Evolutionary conservation across 2,888 invertebrate genomes (phyloP), one percentile per base, ranked within the genome.

Genomic region (Acanthosepion esculentum): DNA sequence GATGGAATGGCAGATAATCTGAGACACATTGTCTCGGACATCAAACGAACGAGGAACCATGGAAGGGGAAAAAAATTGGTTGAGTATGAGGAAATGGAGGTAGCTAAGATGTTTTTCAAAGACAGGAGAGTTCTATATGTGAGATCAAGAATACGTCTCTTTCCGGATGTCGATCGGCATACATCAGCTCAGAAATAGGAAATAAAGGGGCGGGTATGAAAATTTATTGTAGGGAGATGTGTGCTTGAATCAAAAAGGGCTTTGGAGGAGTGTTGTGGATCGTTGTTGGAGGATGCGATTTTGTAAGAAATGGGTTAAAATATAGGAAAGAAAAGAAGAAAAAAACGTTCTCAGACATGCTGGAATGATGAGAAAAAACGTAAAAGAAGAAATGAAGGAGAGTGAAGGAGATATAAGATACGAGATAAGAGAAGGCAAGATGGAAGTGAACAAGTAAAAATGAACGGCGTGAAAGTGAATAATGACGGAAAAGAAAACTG

Each of bases 1-100:
- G 78, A 78, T 78, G 78, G 78, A 78, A 78, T 78, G 78, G 78
- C 78, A 78, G 78, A 78, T 78, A 78, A 78, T 78, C 78, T 78
- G 78, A 78, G 78, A 78, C 78, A n/a, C n/a, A 78, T 78, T 78
- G 78, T 78, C 78, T 78, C n/a, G n/a, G 78, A 78, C 78, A 78
- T 78, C 78, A 78, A 78, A 78, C 78, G 18, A 78, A 78, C 78
- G 78, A 78, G 78, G n/a, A 78, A 78, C 78, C 78, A 78, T 78
- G 78, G 78, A 78, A 33, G 78, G 78, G 18, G 15, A 78, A 4
- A 78, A 78, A 78, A 78, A 78, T 23, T 78, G 78, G 78, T 78
- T 78, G n/a, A 78, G 78, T 18, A 33, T 78, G 78, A 12, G 78
- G 78, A 33, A 78, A 78, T 33, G 78, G n/a, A 78, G 78, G 78